Conservation (phyloP, 1,140 invertebrate species). For the Aphelinus atriplicis region DNA sequence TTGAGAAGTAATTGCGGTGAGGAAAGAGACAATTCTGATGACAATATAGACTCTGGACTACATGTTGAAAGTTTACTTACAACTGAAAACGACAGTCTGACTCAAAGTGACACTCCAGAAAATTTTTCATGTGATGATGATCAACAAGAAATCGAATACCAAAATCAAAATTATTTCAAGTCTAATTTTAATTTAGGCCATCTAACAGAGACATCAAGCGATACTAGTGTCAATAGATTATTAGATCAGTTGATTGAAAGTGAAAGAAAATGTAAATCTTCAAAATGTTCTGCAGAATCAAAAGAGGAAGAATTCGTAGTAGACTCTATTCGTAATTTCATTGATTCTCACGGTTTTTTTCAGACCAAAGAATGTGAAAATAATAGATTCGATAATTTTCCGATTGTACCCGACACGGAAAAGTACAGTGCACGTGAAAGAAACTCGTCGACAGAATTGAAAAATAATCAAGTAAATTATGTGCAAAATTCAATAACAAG, state of each 20-base stretch:
- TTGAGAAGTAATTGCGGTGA: too few species aligned
- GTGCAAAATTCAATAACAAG: too few species aligned
- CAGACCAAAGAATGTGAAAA: neutral
- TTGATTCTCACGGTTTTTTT: neutral
- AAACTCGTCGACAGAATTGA: too few species aligned
- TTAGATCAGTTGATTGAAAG: conserved; percentile 24
- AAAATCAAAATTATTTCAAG: neutral
- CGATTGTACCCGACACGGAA: neutral
- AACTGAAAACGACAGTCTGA: too few species aligned
- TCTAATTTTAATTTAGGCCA: neutral
- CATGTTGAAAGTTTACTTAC: neutral
- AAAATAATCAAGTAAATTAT: too few species aligned
- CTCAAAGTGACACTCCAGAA: too few species aligned
- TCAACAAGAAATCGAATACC: too few species aligned
- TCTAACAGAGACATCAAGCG: conserved; percentile 14
- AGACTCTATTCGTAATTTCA: conserved; percentile 6
- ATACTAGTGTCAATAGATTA: conserved; percentile 26
- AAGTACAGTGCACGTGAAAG: too few species aligned
- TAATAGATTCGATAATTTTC: neutral
- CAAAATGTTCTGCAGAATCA: neutral
- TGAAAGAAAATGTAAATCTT: conserved; percentile 20
- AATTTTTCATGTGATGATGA: too few species aligned
- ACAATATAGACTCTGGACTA: neutral
- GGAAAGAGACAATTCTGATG: too few species aligned
- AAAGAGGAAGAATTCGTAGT: conserved; percentile 3